Evolutionary conservation across 2,797 vertebrate species (phyloP), one percentile per base, ranked within the genome.

Genomic region (Brotula barbata): DNA sequence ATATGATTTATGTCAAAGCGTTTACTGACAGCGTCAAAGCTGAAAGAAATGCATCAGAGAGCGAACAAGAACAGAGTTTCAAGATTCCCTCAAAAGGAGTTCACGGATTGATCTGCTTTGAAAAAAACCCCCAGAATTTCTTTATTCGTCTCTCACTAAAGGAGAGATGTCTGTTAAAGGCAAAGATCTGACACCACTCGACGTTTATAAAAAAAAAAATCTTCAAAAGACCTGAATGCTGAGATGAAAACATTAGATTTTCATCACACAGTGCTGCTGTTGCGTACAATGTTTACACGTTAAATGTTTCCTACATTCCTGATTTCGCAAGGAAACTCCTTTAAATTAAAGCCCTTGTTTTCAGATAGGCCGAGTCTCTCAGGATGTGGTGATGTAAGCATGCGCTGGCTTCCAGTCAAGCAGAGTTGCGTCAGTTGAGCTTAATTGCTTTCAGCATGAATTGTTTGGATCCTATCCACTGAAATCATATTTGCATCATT

Each of bases 401-500:
- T 36, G 25, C 17, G 23, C 22, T 43, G 49, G 64, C 48, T 59
- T 57, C 34, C 39, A 64, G 39, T 63, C 36, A n/a, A 56, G 62
- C 58, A 50, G 45, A 46, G 54, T 77, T 77, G 68, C 73, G 56
- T 78, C 73, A 78, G 57, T 59, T 55, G 53, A 76, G 13, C 61
- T 60, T 60, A 68, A 71, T 59, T 68, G 51, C 41, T 75, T 70
- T 69, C 61, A 73, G 63, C 66, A 21, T 39, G 37, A 61, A 53
- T 48, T n/a, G 36, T 56, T 59, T 64, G 61, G 60, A 58, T 64
- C 52, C 23, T 17, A n/a, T 67, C 65, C 57, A 51, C 54, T 50
- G n/a, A 64, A 68, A 49, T 68, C 37, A 60, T 40, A 37, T 71
- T 71, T 80, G 60, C 69, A 80, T 80, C 69, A 76, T 52, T 61